Percentiles rank a stretch among this genome's conserved stretches.
phyloP scores from a whole-genome alignment of 2,888 invertebrate species.

The Caenorhabditis sulstoni region DNA sequence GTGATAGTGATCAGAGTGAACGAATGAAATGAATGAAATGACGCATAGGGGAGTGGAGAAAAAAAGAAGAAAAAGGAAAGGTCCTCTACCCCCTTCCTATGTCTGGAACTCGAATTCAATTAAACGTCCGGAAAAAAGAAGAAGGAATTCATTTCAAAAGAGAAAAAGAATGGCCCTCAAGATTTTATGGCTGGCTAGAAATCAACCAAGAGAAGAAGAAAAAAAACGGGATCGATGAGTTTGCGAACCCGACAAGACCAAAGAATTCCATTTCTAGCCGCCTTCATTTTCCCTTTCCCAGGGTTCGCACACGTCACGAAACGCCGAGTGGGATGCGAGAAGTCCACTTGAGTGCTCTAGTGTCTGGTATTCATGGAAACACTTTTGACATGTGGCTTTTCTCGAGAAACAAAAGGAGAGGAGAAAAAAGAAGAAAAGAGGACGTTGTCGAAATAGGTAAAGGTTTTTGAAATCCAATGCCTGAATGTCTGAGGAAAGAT shows the following conservation, averaged over 20 bases:
- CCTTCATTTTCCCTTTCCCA: conserved; percentile 7
- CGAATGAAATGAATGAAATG: not conserved
- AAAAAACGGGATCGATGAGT: not conserved
- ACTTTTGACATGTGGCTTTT: conserved; percentile 1
- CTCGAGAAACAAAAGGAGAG: no score
- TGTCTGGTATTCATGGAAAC: conserved; percentile 22
- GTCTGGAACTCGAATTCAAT: conserved; percentile 38
- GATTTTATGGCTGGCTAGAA: conserved; percentile 11
- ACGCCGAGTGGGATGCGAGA: not conserved
- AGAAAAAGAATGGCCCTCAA: not conserved
- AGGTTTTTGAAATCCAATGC: not conserved
- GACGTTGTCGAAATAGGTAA: no score
- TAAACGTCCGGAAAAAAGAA: conserved; percentile 28
- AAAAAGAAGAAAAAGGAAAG: conserved; percentile 18
- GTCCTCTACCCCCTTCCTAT: conserved; percentile 1
- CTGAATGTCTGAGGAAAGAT: conserved; percentile 3
- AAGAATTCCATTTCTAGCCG: not conserved
- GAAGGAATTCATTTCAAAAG: not conserved
- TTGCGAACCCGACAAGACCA: not conserved
- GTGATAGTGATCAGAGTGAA: conserved; percentile 3
- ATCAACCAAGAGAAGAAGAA: conserved; percentile 4
- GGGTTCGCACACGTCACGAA: conserved; percentile 2
- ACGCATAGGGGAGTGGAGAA: conserved; percentile 8
- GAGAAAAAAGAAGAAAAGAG: no score
- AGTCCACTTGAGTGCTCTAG: not conserved